Conservation (phyloP, 64 coral and sea anemone genomes). For the Dendrophyllia cribrosa region DNA sequence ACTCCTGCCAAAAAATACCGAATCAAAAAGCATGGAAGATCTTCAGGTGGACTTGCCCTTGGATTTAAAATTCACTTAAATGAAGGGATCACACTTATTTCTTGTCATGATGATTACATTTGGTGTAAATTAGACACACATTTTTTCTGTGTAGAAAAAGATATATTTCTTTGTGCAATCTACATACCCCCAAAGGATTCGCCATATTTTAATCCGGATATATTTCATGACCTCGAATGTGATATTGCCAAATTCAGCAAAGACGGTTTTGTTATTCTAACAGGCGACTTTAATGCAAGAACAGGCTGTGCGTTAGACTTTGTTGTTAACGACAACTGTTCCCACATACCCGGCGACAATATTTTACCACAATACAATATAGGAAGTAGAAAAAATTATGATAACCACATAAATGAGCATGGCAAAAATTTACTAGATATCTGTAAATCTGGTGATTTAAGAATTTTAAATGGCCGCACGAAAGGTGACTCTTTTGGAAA, state of each 20-base stretch:
- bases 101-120: conserved; percentile 20
- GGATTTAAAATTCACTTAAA: conserved; percentile 24
- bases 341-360: not conserved
- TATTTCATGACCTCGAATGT: conserved; percentile 22
- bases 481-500: conserved; percentile 52
- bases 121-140: conserved; percentile 29
- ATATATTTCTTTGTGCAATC: conserved; percentile 35
- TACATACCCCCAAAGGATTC: conserved; percentile 23
- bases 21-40: conserved; percentile 29
- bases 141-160: conserved; percentile 21
- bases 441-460: conserved; percentile 35
- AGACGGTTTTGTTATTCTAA: not conserved
- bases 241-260: conserved; percentile 6
- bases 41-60: conserved; percentile 34
- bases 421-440: conserved; percentile 49
- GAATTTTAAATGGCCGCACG: conserved; percentile 57
- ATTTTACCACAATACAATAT: not conserved
- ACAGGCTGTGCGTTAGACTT: conserved; percentile 2
- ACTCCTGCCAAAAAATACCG: conserved; percentile 39
- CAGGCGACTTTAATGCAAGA: conserved; percentile 20
- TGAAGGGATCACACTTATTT: conserved; percentile 1
- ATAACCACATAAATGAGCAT: conserved; percentile 27
- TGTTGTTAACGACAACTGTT: conserved; percentile 6
- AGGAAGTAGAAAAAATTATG: conserved; percentile 36
- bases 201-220: conserved; percentile 24